Evolutionary conservation across 2,113 vertebrate species (phyloP).

Genomic region (Myodes glareolus): DNA sequence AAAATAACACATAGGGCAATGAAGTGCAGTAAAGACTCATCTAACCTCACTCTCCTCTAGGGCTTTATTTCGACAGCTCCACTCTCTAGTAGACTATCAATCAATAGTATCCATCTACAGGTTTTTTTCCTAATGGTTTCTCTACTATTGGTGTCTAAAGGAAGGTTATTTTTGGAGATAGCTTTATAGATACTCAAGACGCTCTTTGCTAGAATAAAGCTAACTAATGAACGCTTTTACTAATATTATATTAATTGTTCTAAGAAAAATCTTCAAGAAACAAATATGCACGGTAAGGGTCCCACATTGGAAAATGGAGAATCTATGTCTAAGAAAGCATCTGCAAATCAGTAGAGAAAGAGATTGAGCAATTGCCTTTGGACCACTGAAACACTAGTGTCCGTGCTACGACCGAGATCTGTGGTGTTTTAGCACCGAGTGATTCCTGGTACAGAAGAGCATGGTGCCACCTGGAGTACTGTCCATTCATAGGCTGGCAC

Average conservation of each 20-base stretch:
- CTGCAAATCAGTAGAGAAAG: neutral
- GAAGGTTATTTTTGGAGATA: neutral
- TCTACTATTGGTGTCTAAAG: neutral
- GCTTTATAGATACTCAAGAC: neutral
- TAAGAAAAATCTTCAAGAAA: constrained; percentile 11
- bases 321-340: neutral
- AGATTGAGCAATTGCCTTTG: neutral
- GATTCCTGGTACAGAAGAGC: constrained; percentile 3
- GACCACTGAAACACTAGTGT: neutral
- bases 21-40: neutral
- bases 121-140: neutral
- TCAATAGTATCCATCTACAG: neutral
- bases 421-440: constrained; percentile 14
- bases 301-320: neutral
- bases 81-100: neutral
- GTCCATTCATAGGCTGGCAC: constrained; percentile 33
- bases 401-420: constrained; percentile 18
- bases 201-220: neutral
- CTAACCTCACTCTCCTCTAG: neutral
- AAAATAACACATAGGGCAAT: constrained; percentile 8
- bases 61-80: neutral
- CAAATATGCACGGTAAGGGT: neutral
- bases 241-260: constrained; percentile 8
- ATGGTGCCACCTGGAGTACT: constrained; percentile 35
- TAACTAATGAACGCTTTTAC: constrained; percentile 44